Base-by-base conservation (phyloP, 37 sponge, comb jelly and placozoan species). In the Geodia barretti region DNA sequence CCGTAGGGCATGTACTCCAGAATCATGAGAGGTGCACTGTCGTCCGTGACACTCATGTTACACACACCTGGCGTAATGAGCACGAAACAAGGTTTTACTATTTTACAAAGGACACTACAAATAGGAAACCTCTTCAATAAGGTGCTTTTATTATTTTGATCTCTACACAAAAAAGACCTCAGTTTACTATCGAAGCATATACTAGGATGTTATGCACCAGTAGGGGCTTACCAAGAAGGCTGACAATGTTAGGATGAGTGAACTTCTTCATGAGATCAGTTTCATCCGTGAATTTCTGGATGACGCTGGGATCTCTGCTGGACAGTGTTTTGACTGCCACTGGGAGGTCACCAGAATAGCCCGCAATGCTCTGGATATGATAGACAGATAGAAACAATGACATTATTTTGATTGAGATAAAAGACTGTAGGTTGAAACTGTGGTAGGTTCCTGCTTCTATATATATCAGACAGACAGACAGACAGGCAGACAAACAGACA, bases 21-120 rank as follows among this genome's bases (percentile, higher is more conserved):
- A 30, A 86, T 86, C 87, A 86, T 86, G 40, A 86, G 39, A 29
- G 87, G 87, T 79, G 87, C 87, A 74, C 69, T 77, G 32, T 79
- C 81, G 9, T 36, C 70, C 3, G 21, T 21, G 7, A 8, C 70
- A 70, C 21, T 30, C 21, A 47, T 47, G 54, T 14, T 14, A 47
- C 54, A 47, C 54, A 47, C 54, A 47, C 54, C 54, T 47, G 14
- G 7, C 7, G 14, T 47, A n/a, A n/a, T n/a, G n/a, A n/a, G n/a
- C n/a, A n/a, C n/a, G n/a, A n/a, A n/a, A n/a, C n/a, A n/a, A n/a
- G n/a, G n/a, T n/a, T n/a, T n/a, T n/a, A n/a, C n/a, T n/a, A n/a
- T n/a, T n/a, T n/a, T n/a, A n/a, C n/a, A n/a, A n/a, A n/a, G n/a
- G n/a, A n/a, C n/a, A n/a, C n/a, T n/a, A n/a, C n/a, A n/a, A n/a